phyloP scores from a whole-genome alignment of 1,140 invertebrate species.

The Drosophila auraria region DNA sequence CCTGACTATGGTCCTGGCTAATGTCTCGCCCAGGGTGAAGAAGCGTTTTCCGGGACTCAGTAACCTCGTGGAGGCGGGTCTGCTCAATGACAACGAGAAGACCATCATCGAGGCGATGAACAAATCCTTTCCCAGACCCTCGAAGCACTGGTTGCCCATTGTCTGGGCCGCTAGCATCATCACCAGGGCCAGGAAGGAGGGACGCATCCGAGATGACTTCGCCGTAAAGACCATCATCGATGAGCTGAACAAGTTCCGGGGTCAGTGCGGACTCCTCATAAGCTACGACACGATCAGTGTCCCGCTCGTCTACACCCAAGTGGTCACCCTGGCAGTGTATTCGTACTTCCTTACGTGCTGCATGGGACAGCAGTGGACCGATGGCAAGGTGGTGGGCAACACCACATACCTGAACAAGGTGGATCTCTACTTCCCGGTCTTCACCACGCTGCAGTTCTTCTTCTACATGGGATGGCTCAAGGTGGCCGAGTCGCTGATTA shows the following conservation, averaged over 20 bases:
- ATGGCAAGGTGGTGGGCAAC: constrained; percentile 83
- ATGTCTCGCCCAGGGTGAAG: constrained; percentile 95
- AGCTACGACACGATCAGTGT: constrained; percentile 97
- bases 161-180: constrained; percentile 97
- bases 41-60: constrained; percentile 96
- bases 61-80: constrained; percentile 94
- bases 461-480: constrained; percentile 96
- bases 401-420: constrained; percentile 86
- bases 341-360: constrained; percentile 93
- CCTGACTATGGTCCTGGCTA: constrained; percentile 92
- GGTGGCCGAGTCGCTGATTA: constrained; percentile 92
- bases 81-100: constrained; percentile 95
- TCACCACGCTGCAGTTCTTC: constrained; percentile 93
- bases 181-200: constrained; percentile 94
- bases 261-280: constrained; percentile 92
- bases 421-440: constrained; percentile 94
- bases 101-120: constrained; percentile 93
- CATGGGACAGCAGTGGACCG: constrained; percentile 92
- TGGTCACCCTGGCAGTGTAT: constrained; percentile 96
- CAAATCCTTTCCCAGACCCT: constrained; percentile 93
- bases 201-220: constrained; percentile 96
- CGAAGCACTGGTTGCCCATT: constrained; percentile 97
- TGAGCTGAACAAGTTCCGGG: constrained; percentile 95
- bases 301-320: constrained; percentile 97
- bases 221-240: constrained; percentile 96